These are phyloP conservation scores for human (Homo sapiens) DNA, from an alignment of 2,113 vertebrate species.

Conservation along the genomic window DNA sequence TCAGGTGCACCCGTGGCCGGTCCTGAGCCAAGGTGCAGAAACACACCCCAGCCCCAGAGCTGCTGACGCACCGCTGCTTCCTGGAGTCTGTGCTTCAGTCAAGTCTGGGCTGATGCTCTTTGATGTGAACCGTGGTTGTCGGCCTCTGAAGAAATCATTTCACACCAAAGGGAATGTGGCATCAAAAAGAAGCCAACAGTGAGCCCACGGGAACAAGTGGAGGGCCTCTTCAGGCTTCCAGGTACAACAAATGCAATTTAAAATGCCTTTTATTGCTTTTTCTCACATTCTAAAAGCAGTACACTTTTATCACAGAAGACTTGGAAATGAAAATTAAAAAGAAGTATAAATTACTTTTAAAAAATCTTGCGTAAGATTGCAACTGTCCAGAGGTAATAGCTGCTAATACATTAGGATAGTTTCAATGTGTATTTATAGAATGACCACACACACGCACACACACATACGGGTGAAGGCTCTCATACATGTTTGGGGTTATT, in stretches of 20 bases:
- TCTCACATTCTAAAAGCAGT: background rate
- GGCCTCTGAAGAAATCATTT: background rate
- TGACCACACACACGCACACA: rapidly evolving
- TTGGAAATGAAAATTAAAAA: background rate
- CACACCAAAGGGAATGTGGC: background rate
- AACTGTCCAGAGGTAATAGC: rapidly evolving
- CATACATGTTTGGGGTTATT: too few relatives aligned
- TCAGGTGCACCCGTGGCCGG: too few relatives aligned
- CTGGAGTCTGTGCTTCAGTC: background rate
- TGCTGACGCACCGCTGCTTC: background rate
- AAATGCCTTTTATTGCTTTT: background rate
- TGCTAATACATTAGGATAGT: rapidly evolving
- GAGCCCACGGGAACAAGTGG: background rate
- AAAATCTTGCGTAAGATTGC: background rate
- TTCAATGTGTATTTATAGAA: background rate
- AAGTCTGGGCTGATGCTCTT: background rate
- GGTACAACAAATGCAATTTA: background rate
- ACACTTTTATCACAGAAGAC: background rate
- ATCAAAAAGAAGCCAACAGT: rapidly evolving
- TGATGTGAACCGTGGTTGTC: background rate
- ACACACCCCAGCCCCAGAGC: background rate
- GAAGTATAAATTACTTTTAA: background rate
- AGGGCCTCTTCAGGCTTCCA: background rate
- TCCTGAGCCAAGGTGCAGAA: too few relatives aligned
- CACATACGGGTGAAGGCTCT: too few relatives aligned